Base-by-base conservation (phyloP, 2,888 invertebrate species). In the Tenthredo mesomela region DNA sequence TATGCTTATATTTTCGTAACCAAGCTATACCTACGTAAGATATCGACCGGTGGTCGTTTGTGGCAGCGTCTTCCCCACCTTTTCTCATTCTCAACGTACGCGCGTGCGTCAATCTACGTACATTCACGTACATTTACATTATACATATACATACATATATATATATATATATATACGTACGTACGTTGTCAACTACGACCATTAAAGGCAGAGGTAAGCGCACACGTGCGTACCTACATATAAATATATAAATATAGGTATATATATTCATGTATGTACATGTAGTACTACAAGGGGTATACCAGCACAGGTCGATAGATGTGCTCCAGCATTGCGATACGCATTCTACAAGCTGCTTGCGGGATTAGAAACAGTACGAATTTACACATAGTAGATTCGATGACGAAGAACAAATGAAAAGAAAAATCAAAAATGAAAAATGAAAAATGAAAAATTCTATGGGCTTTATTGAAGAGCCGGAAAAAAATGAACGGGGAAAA, bases 1-100 rank as follows among this genome's bases (percentile, higher is more conserved):
- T 15, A 25, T 29, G n/a, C 73, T 40, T 43, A 73, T 43, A 12
- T 43, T 43, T 43, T 29, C n/a, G 43, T 40, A 12, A 15, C 40
- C 21, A 40, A 73, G 21, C 73, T 73, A 18, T n/a, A 80, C 40
- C 61, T 21, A 80, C 61, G 80, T 80, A 80, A 80, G 80, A 80
- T 80, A 80, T 80, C 80, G 80, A 80, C 80, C 80, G 61, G 61
- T 80, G 80, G 80, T 80, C 80, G 80, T 80, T 80, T 80, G 80
- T 61, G 80, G 40, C 37, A 61, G 80, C 40, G 37, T 80, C 61
- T 80, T 40, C 80, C 61, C 80, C 80, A 61, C 80, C 61, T 80
- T 80, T 54, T 77, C 50, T 29, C n/a, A 25, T 29, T 73, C 47
- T 12, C 25, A 18, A n/a, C 40, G n/a, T 61, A 50, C 61, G 80